Evolutionary conservation across 2,888 invertebrate species (phyloP), one percentile per base, ranked within the genome.

Genomic region (Euclidia mi): DNA sequence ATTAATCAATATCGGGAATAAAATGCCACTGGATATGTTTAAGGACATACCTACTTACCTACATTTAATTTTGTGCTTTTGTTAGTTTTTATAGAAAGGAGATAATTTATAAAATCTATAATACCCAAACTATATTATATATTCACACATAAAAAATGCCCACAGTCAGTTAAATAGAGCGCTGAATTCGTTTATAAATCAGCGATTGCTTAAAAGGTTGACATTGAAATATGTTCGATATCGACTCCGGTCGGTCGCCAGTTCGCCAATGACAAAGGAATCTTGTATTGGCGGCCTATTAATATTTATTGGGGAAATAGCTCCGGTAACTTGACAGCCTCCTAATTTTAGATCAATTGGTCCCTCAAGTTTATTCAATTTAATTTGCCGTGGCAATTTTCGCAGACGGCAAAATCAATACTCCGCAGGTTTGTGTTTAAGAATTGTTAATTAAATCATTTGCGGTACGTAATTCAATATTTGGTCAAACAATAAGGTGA

Each of bases 271-370:
- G 65, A 82, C 80, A 87, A 87, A 82, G 78, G 71, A 70, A 60
- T 70, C 62, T 76, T 76, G 73, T 79, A 80, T 81, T 82, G 84
- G 75, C 72, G 65, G 69, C 71, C 80, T 79, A 84, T 89, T 84
- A 82, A 85, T 87, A 87, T 88, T 89, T 88, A 89, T 87, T 81
- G 78, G 61, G 76, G 78, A 84, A 86, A 87, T 81, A 76, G 74
- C 83, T 76, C 74, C 67, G 71, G 72, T 70, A 72, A 79, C 76
- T 80, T 80, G 70, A 79, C 67, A 58, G 76, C 57, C 56, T 75
- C 57, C 76, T 82, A 81, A 84, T 83, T 85, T 84, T 68, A 81
- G 75, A 78, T 81, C 81, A 78, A 84, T 84, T 73, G 76, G 60
- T 63, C 67, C 71, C 68, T 72, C 62, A 70, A 76, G 71, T 76